These are phyloP conservation scores for Unio delphinus DNA, from an alignment of 2,888 invertebrate genomes.

Conservation along the genomic window DNA sequence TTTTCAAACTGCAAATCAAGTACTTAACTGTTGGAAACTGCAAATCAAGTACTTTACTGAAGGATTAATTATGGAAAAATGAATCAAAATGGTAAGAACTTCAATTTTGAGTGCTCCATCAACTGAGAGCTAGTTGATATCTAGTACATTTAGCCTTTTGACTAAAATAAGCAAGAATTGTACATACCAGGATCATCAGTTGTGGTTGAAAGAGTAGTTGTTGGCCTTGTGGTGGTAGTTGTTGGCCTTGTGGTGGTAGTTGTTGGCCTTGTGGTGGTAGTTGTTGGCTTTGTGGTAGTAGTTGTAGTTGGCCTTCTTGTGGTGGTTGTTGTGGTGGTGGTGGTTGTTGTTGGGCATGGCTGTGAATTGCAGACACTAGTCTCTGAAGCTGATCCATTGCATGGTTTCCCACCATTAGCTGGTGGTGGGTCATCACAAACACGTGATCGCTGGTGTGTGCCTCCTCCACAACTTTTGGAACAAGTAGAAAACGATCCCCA, in stretches of 20 bases:
- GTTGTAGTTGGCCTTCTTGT: slow-evolving; percentile 17
- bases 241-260: slow-evolving; percentile 14
- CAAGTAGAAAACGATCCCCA: slow-evolving; percentile 45
- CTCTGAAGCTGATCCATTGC: slow-evolving; percentile 28
- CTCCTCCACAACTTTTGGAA: slow-evolving; percentile 42
- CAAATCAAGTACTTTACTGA: too few species aligned
- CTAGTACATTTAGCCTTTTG: too few species aligned
- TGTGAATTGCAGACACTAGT: slow-evolving; percentile 27
- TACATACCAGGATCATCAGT: too few species aligned
- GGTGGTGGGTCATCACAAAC: slow-evolving; percentile 44
- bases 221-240: too few species aligned
- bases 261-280: slow-evolving; percentile 11
- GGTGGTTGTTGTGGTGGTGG: slow-evolving; percentile 30
- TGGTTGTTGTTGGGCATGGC: slow-evolving; percentile 36
- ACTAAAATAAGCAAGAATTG: too few species aligned
- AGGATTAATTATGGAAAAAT: too few species aligned
- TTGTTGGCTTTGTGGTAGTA: slow-evolving; percentile 23
- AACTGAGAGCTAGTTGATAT: too few species aligned
- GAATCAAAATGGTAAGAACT: too few species aligned
- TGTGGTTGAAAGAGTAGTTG: too few species aligned
- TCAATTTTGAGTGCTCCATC: too few species aligned
- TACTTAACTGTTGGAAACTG: too few species aligned
- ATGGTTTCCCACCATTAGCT: slow-evolving; percentile 40
- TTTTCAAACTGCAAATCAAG: too few species aligned
- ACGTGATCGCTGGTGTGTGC: slow-evolving; percentile 35